A percentile compares a stretch with the other conserved stretches of the same genome.
phyloP scores from a whole-genome alignment of 1,140 invertebrate genomes.

The Ephestia elutella region DNA sequence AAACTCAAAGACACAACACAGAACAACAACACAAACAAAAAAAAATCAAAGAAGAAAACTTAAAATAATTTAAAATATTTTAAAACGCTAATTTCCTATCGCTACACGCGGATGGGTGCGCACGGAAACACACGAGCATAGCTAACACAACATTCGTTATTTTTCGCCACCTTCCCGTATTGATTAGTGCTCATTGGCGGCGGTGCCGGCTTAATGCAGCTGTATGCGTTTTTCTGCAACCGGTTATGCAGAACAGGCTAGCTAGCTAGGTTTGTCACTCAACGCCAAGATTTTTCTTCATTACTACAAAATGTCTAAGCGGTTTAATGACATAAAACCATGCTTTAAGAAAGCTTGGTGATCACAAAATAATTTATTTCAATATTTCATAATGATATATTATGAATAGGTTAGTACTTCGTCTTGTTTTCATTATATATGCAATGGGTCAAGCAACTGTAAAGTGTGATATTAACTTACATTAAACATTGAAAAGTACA shows the following conservation, averaged over 20 bases:
- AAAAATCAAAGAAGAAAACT: too few species aligned
- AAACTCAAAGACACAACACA: too few species aligned
- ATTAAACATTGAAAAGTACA: too few species aligned
- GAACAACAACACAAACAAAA: too few species aligned
- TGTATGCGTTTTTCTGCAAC: constrained; percentile 1
- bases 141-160: constrained; percentile 64
- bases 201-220: constrained; percentile 6
- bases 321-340: neutral
- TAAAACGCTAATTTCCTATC: constrained; percentile 23
- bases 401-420: too few species aligned
- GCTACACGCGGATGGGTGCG: constrained; percentile 28
- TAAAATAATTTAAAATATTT: constrained; percentile 9
- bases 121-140: constrained; percentile 53
- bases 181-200: constrained; percentile 63
- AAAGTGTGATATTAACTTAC: neutral
- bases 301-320: neutral
- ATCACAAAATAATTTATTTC: neutral
- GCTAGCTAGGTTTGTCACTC: neutral
- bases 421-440: too few species aligned
- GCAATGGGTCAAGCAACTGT: too few species aligned
- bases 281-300: neutral
- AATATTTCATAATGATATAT: neutral
- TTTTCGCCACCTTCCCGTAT: constrained; percentile 65
- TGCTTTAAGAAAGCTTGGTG: neutral
- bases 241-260: neutral